Percentiles rank a stretch among this genome's conserved stretches.
These are phyloP conservation scores for Boloria selene DNA, from an alignment of 2,888 invertebrate species.

Conservation along the genomic window DNA sequence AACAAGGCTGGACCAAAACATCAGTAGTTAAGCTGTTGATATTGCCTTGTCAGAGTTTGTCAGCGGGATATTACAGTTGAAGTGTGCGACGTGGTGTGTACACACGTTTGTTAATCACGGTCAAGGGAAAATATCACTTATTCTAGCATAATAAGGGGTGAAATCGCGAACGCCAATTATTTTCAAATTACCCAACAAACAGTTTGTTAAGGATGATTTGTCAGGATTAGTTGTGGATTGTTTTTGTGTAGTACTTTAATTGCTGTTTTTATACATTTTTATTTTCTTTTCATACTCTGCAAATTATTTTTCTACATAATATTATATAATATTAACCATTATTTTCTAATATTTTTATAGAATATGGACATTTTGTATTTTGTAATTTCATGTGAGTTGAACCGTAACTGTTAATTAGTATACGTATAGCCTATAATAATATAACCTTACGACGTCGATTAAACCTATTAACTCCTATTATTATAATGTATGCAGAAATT, in stretches of 20 bases:
- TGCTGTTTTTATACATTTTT: slow-evolving; percentile 13
- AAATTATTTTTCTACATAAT: too few relatives aligned
- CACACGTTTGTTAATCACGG: slow-evolving; percentile 14
- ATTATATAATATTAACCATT: too few relatives aligned
- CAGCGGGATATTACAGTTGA: slow-evolving; percentile 25
- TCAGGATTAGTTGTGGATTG: slow-evolving; percentile 20
- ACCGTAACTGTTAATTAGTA: too few relatives aligned
- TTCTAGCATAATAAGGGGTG: background rate
- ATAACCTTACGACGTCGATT: too few relatives aligned
- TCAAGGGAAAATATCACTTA: slow-evolving; percentile 1
- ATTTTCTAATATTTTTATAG: too few relatives aligned
- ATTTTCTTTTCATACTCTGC: background rate
- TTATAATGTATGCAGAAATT: too few relatives aligned
- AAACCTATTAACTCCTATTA: too few relatives aligned
- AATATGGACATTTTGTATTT: too few relatives aligned
- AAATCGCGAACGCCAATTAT: background rate
- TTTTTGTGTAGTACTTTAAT: slow-evolving; percentile 19
- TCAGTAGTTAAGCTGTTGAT: slow-evolving; percentile 27
- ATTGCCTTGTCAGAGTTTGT: slow-evolving; percentile 26
- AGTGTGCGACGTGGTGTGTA: slow-evolving; percentile 15
- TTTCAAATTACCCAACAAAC: slow-evolving; percentile 16
- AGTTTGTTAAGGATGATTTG: slow-evolving; percentile 21
- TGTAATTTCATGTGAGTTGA: too few relatives aligned
- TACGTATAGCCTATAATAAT: too few relatives aligned
- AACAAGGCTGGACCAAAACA: slow-evolving; percentile 17